Evolutionary conservation across 2,888 invertebrate species (phyloP).

Genomic region (Plagiodera versicolora): DNA sequence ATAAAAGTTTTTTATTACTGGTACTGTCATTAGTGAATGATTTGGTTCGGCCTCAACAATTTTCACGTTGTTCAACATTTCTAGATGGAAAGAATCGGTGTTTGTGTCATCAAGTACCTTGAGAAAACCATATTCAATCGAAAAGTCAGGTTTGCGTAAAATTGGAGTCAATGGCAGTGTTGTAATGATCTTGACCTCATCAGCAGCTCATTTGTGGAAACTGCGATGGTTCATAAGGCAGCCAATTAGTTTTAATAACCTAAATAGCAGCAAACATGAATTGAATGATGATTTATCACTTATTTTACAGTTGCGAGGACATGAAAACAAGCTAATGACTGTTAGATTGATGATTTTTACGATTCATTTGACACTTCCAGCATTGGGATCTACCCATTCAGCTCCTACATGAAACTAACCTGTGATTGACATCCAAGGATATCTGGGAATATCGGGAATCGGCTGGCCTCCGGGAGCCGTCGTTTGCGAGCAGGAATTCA

Average conservation of each 20-base stretch:
- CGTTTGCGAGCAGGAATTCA: constrained; percentile 74
- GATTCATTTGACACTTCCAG: too few relatives aligned
- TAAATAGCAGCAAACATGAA: background rate
- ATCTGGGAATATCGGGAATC: constrained; percentile 88
- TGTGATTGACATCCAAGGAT: constrained; percentile 97
- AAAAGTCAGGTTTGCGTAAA: too few relatives aligned
- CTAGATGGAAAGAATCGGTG: too few relatives aligned
- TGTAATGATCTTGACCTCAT: too few relatives aligned
- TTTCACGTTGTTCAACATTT: background rate
- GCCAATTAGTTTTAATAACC: background rate
- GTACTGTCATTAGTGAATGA: constrained; percentile 19
- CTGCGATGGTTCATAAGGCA: background rate
- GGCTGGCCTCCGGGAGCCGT: constrained; percentile 76
- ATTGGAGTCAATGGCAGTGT: too few relatives aligned
- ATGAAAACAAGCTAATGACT: too few relatives aligned
- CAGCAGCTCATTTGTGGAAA: too few relatives aligned
- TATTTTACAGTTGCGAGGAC: background rate
- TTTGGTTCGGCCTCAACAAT: background rate
- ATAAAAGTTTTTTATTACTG: constrained; percentile 36
- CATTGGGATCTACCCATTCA: too few relatives aligned
- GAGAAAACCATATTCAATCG: too few relatives aligned
- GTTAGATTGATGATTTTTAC: too few relatives aligned
- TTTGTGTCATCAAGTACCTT: too few relatives aligned
- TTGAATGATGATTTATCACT: background rate
- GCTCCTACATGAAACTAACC: too few relatives aligned